Evolutionary conservation across 2,113 vertebrate species (phyloP).

Genomic region (Trematomus loennbergii): DNA sequence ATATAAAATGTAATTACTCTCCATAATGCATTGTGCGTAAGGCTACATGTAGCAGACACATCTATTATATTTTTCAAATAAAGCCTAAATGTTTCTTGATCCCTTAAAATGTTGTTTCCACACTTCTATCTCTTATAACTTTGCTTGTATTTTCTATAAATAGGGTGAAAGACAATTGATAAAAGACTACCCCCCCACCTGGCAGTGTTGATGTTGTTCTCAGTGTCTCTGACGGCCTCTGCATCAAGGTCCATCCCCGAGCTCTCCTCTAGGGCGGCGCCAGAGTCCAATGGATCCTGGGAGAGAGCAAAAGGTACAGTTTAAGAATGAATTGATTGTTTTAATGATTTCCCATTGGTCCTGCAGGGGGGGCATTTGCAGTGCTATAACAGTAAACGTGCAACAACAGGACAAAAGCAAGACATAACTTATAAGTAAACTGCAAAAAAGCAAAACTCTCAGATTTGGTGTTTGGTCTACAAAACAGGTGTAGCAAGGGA

Average conservation of each 20-base stretch:
- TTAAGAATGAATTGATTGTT: not conserved
- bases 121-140: not conserved
- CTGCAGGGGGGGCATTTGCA: no score
- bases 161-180: not conserved
- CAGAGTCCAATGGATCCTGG: conserved; percentile 69
- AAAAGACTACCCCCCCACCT: conserved; percentile 78
- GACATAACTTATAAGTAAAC: no score
- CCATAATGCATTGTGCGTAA: no score
- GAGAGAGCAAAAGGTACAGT: not conserved
- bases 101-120: not conserved
- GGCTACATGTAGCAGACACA: not conserved
- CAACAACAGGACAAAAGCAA: no score
- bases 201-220: conserved; percentile 86
- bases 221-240: conserved; percentile 77
- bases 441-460: no score
- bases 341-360: not conserved
- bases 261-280: conserved; percentile 78
- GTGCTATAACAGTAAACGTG: no score
- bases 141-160: not conserved
- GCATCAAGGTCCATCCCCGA: conserved; percentile 87
- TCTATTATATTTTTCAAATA: not conserved
- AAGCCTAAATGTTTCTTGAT: not conserved
- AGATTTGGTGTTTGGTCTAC: no score
- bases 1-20: no score
- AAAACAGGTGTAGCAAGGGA: not conserved